These are phyloP conservation scores for Agraylea sexmaculata DNA, from an alignment of 1,140 invertebrate species.

Conservation along the genomic window DNA sequence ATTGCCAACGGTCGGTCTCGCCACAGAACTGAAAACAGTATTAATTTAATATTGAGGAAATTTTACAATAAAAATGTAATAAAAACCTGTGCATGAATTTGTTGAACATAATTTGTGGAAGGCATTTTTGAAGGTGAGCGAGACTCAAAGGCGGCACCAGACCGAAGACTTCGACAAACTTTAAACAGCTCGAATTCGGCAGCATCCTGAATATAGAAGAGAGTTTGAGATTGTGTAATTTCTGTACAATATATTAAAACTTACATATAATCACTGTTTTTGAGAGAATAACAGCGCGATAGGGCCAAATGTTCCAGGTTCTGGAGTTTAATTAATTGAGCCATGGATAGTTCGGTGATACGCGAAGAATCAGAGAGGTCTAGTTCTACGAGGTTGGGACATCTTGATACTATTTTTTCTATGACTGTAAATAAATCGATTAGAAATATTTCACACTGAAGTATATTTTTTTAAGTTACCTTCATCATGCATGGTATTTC, in stretches of 20 bases:
- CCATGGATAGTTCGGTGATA: conserved; percentile 48
- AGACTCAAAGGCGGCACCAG: conserved; percentile 50
- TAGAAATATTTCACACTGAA: neutral
- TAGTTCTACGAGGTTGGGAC: conserved; percentile 63
- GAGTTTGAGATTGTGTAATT: conserved; percentile 6
- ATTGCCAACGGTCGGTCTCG: conserved; percentile 76
- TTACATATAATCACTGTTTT: conserved; percentile 48
- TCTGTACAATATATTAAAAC: conserved; percentile 22
- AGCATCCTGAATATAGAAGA: conserved; percentile 37
- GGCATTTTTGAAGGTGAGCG: conserved; percentile 39
- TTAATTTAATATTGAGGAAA: conserved; percentile 29
- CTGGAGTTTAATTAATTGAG: conserved; percentile 47
- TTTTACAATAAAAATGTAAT: conserved; percentile 28
- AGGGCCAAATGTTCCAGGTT: conserved; percentile 71
- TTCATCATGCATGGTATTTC: conserved; percentile 59
- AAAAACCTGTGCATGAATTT: conserved; percentile 42
- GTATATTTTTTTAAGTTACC: conserved; percentile 42
- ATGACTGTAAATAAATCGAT: conserved; percentile 48
- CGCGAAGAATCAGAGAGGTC: conserved; percentile 77
- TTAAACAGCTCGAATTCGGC: conserved; percentile 41
- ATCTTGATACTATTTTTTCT: conserved; percentile 46
- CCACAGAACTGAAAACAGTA: conserved; percentile 65
- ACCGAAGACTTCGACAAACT: conserved; percentile 66
- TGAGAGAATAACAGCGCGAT: conserved; percentile 72
- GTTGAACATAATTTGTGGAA: conserved; percentile 41